Base-by-base conservation (phyloP, 2,888 invertebrate genomes). In the Agrochola litura region DNA sequence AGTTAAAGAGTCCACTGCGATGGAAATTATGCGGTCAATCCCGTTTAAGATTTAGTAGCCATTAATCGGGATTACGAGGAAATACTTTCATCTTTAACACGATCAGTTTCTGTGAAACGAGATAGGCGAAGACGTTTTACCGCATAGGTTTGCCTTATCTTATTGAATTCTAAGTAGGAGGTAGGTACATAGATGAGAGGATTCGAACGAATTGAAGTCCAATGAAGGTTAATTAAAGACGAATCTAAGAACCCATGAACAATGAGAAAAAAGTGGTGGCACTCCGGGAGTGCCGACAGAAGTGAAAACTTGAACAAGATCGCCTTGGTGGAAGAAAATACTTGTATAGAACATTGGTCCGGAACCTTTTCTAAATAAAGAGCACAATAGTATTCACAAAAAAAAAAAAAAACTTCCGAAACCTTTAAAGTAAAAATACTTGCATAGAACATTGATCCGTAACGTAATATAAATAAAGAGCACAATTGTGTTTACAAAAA, bases 51-150 rank as follows among this genome's bases (percentile, higher is more conserved):
- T 86, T 84, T 80, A 86, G 67, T 86, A 80, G 73, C 83, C 68
- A 86, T 84, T 83, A 83, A 80, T 86, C 80, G 71, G 61, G 49
- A 65, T 56, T 86, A 84, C 84, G 72, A 73, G 64, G 83, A 84
- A 83, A 78, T 79, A 78, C 65, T 83, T 78, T 70, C 78, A 83
- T 82, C 74, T 75, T 56, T 66, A 63, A 72, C 74, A 63, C 73
- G 56, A 71, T 65, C 64, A 65, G 73, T 73, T 86, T 82, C 83
- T 73, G n/a, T 78, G 86, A 84, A 84, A 30, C 12, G 69, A 60
- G 43, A 79, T 72, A 61, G 69, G 63, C 46, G 60, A 66, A 74
- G 49, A 52, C 22, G 46, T 64, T 82, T 72, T 63, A 64, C 41
- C 46, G 83, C 71, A 30, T 72, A 72, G 25, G 41, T 37, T 41